These are phyloP conservation scores for Anastrepha obliqua DNA, from an alignment of 1,140 invertebrate species.

Conservation along the genomic window DNA sequence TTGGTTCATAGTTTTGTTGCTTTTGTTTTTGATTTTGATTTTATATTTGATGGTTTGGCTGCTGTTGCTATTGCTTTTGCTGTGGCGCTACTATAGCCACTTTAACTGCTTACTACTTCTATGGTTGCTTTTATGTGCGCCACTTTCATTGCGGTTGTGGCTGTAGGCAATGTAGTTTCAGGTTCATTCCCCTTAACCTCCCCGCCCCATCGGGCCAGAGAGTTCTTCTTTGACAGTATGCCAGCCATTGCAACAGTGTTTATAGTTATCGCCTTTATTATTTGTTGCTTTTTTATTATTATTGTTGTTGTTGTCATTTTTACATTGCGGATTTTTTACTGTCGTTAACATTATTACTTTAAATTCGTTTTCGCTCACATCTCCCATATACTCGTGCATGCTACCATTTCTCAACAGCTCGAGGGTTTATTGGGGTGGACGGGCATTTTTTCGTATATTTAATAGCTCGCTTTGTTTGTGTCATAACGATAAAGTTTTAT, in stretches of 20 bases:
- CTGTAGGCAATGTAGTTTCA: neutral
- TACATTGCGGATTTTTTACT: slow-evolving; percentile 3
- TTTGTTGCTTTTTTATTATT: neutral
- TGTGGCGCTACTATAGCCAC: neutral
- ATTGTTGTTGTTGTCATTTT: slow-evolving; percentile 3
- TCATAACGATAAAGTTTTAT: neutral
- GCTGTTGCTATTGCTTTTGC: neutral
- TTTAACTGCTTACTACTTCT: slow-evolving; percentile 16
- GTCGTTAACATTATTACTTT: slow-evolving; percentile 40
- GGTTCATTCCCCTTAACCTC: neutral
- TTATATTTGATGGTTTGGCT: neutral
- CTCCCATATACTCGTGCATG: neutral
- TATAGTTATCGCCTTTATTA: slow-evolving; percentile 23
- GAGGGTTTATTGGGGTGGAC: neutral
- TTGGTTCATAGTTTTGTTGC: neutral
- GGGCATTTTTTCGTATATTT: neutral
- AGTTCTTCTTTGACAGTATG: neutral
- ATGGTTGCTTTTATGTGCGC: slow-evolving; percentile 10
- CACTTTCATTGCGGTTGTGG: neutral
- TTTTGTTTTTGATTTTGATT: neutral
- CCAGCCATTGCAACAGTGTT: neutral
- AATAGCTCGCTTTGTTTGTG: neutral
- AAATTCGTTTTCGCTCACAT: slow-evolving; percentile 21
- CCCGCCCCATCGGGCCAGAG: too few species aligned
- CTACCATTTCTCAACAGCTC: neutral